Evolutionary conservation across 1,140 invertebrate species (phyloP), one percentile per base, ranked within the genome.

Genomic region (Harlomillsia oculata): DNA sequence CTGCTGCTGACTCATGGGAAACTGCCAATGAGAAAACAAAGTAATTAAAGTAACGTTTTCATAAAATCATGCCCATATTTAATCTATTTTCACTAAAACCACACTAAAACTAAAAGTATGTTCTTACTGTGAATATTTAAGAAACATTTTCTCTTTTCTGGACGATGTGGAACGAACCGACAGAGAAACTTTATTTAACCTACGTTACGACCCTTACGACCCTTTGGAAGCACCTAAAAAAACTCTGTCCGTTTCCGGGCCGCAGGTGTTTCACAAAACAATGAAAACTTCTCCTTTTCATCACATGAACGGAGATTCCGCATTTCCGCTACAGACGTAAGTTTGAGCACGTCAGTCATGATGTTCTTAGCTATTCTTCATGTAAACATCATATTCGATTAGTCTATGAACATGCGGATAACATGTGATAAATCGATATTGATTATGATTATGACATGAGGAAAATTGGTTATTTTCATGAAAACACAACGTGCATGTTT

Each of bases 121-220:
- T 30, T 18, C 16, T 11, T 3, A 29, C 49, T 20, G 8, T 28
- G 14, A 28, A 44, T 30, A 48, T 50, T 46, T 3, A 18, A 64
- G 63, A 28, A 58, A 56, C 40, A 52, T 65, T 1, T 58, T 59
- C 29, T 61, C 63, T 14, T 65, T 61, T 51, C 40, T 65, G 40
- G 63, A 65, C 30, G 46, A 65, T 56, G 59, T 62, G 0, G 63
- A 65, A 39, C 57, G 59, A 30, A 46, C 53, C 0, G 63, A 65
- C 32, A 36, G 56, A 37, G 59, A 61, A 28, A 62, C 45, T 0
- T 34, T 65, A 3, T 59, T 65, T 28, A 53, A 41, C 20, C 37
- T 65, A 20, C 46, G 54, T 37, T 53, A 53, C 21, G 48, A 53
- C 18, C 41, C n/a, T n/a, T n/a, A n/a, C n/a, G n/a, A n/a, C n/a